These are phyloP conservation scores for Periplaneta americana DNA, from an alignment of 1,140 invertebrate genomes.

Conservation along the genomic window DNA sequence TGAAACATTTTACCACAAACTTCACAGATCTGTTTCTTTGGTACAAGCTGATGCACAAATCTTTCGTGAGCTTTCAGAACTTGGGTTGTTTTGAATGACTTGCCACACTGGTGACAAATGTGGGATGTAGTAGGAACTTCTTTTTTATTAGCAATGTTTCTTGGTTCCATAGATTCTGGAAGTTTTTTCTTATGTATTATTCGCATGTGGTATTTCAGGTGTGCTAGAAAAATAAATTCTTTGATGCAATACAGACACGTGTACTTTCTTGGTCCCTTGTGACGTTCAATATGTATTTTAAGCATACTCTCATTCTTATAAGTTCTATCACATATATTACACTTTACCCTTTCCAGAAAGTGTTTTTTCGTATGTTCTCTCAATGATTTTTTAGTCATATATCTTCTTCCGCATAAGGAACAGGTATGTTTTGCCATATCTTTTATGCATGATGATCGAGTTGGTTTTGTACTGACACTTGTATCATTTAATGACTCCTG, in stretches of 20 bases:
- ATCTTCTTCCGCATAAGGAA: not conserved
- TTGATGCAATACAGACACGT: not conserved
- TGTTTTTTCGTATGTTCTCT: constrained; percentile 7
- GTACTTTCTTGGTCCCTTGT: not conserved
- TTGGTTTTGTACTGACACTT: not conserved
- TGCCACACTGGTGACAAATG: not conserved
- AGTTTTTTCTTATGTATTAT: constrained; percentile 18
- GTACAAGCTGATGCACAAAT: not conserved
- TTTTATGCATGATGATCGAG: too few species aligned
- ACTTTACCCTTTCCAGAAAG: not conserved
- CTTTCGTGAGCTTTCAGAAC: not conserved
- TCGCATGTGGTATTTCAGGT: constrained; percentile 16
- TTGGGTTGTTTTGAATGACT: not conserved
- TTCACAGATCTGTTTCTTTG: constrained; percentile 3
- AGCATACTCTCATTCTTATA: constrained; percentile 4
- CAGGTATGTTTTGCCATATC: not conserved
- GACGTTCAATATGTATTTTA: not conserved
- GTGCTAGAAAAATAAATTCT: constrained; percentile 1
- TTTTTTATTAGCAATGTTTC: not conserved
- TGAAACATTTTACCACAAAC: constrained; percentile 1
- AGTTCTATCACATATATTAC: not conserved
- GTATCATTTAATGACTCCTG: not conserved
- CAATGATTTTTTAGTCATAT: constrained; percentile 2
- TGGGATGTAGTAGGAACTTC: not conserved
- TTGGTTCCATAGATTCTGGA: not conserved